Percentiles rank a stretch among this genome's conserved stretches.
These are phyloP conservation scores for Stenoptilia bipunctidactyla DNA, from an alignment of 2,888 invertebrate genomes.

Conservation along the genomic window DNA sequence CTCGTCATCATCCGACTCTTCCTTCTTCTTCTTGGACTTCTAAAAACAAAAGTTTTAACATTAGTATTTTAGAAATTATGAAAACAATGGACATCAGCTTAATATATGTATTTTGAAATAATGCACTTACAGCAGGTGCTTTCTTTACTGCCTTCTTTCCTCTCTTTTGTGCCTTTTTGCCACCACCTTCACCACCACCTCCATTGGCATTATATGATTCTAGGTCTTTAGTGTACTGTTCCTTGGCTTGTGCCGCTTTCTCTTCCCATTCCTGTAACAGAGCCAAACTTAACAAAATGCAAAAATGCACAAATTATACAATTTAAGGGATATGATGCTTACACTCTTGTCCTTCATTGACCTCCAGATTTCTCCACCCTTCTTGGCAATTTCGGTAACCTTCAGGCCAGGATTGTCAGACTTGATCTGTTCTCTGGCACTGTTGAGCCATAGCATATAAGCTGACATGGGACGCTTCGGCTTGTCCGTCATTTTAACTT, in stretches of 20 bases:
- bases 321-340: conserved; percentile 33
- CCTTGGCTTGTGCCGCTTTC: conserved; percentile 89
- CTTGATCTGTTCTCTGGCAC: conserved; percentile 88
- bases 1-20: conserved; percentile 74
- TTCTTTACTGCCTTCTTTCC: conserved; percentile 68
- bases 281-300: background rate
- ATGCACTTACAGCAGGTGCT: conserved; percentile 47
- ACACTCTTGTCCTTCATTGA: conserved; percentile 89
- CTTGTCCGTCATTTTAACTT: conserved; percentile 84
- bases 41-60: conserved; percentile 16
- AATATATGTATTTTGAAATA: background rate
- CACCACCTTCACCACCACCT: conserved; percentile 69
- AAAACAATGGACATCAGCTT: background rate
- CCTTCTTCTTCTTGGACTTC: conserved; percentile 74
- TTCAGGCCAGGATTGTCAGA: conserved; percentile 90
- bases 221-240: conserved; percentile 89
- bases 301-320: background rate
- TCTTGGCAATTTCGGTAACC: conserved; percentile 94
- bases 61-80: too few relatives aligned
- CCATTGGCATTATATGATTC: conserved; percentile 90
- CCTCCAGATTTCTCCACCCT: conserved; percentile 96
- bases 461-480: conserved; percentile 95
- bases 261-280: conserved; percentile 91
- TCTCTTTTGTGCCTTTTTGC: conserved; percentile 71
- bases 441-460: conserved; percentile 96